Evolutionary conservation across 2,888 invertebrate species (phyloP).

Genomic region (Cephus runcator): DNA sequence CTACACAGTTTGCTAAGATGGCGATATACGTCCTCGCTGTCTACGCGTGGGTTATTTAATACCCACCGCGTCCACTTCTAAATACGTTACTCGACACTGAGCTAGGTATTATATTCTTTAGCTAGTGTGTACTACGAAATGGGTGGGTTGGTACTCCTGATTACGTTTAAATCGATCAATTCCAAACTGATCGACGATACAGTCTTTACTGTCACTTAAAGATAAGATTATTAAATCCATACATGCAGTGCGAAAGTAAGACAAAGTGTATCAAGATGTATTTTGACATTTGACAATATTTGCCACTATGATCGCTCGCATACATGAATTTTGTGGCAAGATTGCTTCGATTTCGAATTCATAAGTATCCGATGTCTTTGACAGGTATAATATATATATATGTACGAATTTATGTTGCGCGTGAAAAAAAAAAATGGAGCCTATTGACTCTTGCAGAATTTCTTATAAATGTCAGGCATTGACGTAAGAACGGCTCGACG

Average conservation of each 20-base stretch:
- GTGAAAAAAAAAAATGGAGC: neutral
- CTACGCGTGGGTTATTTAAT: constrained; percentile 18
- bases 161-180: neutral
- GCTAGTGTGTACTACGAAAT: neutral
- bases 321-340: neutral
- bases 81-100: constrained; percentile 21
- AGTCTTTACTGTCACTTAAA: neutral
- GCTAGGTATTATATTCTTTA: constrained; percentile 11
- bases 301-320: neutral
- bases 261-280: neutral
- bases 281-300: neutral
- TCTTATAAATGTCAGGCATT: neutral
- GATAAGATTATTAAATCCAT: neutral
- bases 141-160: neutral
- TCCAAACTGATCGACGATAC: neutral
- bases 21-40: neutral
- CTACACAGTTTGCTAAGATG: neutral
- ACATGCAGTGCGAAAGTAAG: neutral
- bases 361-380: neutral
- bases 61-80: constrained; percentile 16
- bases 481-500: neutral
- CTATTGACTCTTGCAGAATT: neutral
- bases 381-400: neutral
- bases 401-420: neutral
- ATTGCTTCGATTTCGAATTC: neutral